phyloP scores from a whole-genome alignment of 2,113 vertebrate species.

The Potamarius usumacintae region DNA sequence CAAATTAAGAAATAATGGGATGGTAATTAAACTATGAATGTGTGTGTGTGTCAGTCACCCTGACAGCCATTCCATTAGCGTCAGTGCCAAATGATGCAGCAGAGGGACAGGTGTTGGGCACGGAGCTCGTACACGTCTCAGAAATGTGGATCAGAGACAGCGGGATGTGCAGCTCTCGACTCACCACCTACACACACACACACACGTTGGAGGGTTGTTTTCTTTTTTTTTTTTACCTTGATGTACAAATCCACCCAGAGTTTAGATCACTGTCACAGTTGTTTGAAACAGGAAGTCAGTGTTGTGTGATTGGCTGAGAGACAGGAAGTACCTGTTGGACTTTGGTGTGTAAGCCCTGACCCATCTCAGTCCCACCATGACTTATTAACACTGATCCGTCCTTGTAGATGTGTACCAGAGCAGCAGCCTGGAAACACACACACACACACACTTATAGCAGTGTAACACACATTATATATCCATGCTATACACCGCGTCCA shows the following conservation, averaged over 20 bases:
- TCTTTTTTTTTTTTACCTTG: background rate
- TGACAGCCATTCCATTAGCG: conserved; percentile 86
- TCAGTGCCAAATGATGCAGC: conserved; percentile 83
- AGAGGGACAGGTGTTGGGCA: conserved; percentile 81
- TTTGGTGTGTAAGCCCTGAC: conserved; percentile 86
- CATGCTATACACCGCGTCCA: background rate
- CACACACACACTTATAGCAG: background rate
- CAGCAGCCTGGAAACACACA: conserved; percentile 69
- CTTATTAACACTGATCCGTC: conserved; percentile 83
- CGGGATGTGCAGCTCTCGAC: conserved; percentile 80
- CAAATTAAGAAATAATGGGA: background rate
- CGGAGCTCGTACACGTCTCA: conserved; percentile 80
- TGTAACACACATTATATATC: background rate
- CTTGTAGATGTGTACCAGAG: conserved; percentile 81
- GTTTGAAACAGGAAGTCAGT: background rate
- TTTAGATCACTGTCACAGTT: background rate
- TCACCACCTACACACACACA: conserved; percentile 76
- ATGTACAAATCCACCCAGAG: background rate
- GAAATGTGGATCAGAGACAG: conserved; percentile 78
- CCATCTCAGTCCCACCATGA: conserved; percentile 81
- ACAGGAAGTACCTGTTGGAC: conserved; percentile 74
- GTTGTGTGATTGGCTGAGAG: background rate
- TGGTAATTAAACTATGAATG: background rate
- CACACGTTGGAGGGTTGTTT: background rate
- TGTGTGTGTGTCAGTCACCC: conserved; percentile 67